phyloP scores from a whole-genome alignment of 2,797 vertebrate species.

The Odontamblyopus lacepedii region DNA sequence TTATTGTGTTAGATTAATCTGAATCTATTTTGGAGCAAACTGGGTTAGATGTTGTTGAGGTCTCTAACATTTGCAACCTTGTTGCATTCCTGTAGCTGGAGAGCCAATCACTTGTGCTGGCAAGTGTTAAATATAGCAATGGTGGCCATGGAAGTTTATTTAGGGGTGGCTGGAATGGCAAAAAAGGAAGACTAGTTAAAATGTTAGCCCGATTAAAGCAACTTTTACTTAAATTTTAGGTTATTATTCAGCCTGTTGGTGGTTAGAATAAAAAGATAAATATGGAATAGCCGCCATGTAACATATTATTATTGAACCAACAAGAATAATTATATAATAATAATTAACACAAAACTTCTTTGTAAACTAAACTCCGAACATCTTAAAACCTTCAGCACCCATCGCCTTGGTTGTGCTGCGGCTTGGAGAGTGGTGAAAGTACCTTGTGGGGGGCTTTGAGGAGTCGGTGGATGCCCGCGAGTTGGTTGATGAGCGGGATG shows the following conservation, averaged over 20 bases:
- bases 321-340: not conserved
- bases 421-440: constrained; percentile 83
- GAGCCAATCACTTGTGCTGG: constrained; percentile 38
- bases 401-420: constrained; percentile 48
- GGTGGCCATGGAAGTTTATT: constrained; percentile 52
- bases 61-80: constrained; percentile 38
- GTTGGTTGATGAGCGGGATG: constrained; percentile 88
- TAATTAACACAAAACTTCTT: not conserved
- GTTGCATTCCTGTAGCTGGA: constrained; percentile 32
- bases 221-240: not conserved
- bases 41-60: constrained; percentile 27
- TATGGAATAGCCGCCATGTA: not conserved
- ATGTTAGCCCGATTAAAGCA: not conserved
- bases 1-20: constrained; percentile 9
- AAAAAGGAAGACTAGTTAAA: constrained; percentile 14
- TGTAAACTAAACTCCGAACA: not conserved
- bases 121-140: constrained; percentile 60
- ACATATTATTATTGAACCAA: not conserved
- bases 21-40: constrained; percentile 11
- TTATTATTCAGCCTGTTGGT: not conserved
- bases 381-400: not conserved
- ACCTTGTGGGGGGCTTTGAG: constrained; percentile 93
- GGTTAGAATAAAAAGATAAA: not conserved
- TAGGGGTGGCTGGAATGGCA: constrained; percentile 26
- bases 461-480: constrained; percentile 89